Evolutionary conservation across 2,888 invertebrate genomes (phyloP).

Genomic region (Clivina fossor): DNA sequence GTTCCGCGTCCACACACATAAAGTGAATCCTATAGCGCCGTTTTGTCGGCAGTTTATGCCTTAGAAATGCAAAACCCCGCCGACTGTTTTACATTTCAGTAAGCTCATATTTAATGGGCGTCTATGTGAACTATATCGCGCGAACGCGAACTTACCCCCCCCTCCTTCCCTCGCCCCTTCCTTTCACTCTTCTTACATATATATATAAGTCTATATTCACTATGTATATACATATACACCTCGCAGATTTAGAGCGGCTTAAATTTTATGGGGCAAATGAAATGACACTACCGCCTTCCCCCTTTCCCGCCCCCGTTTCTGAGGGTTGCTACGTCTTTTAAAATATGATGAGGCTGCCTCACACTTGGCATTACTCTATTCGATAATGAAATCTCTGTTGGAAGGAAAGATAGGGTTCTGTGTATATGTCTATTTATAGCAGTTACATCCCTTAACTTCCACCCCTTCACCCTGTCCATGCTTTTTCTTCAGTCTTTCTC

Average conservation of each 20-base stretch:
- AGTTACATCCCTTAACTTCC: too few species aligned
- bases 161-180: conserved; percentile 52
- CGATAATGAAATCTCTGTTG: conserved; percentile 52
- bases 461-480: neutral
- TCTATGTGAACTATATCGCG: conserved; percentile 54
- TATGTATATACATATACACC: conserved; percentile 2
- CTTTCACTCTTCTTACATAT: conserved; percentile 48
- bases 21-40: conserved; percentile 54
- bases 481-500: neutral
- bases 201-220: neutral
- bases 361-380: too few species aligned
- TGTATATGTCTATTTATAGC: neutral
- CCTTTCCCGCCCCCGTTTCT: too few species aligned
- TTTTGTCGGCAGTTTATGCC: conserved; percentile 57
- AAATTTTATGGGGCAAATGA: conserved; percentile 58
- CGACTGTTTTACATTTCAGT: conserved; percentile 58
- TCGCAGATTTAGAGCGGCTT: conserved; percentile 54
- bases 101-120: conserved; percentile 58
- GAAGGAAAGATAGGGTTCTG: neutral
- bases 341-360: conserved; percentile 58
- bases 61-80: conserved; percentile 56
- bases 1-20: conserved; percentile 52
- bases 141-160: conserved; percentile 19
- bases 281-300: conserved; percentile 56
- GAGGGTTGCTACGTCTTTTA: too few species aligned